phyloP scores from a whole-genome alignment of 64 coral and sea anemone species.

The Orbicella faveolata region DNA sequence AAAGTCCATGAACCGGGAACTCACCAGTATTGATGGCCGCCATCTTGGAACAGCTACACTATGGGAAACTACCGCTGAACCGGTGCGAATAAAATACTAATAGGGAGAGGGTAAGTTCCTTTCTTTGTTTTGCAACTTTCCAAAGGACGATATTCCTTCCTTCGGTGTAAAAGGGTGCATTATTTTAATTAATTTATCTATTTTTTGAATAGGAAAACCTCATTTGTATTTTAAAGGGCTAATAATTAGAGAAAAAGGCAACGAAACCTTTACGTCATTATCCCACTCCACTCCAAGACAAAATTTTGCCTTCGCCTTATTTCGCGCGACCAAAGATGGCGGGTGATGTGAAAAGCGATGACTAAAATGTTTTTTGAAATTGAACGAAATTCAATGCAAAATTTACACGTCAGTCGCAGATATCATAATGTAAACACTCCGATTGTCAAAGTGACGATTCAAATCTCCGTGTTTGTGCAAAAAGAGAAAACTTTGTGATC shows the following conservation, averaged over 20 bases:
- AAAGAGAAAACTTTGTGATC: background rate
- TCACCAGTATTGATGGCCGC: slow-evolving; percentile 66
- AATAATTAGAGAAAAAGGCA: too few relatives aligned
- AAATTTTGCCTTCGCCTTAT: background rate
- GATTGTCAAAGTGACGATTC: background rate
- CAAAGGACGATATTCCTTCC: background rate
- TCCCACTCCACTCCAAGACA: background rate
- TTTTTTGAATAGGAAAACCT: background rate
- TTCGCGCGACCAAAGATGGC: background rate
- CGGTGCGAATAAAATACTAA: background rate
- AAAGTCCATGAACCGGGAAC: slow-evolving; percentile 91
- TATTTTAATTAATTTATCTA: too few relatives aligned
- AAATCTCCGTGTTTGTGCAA: background rate
- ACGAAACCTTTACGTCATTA: background rate
- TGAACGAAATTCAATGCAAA: slow-evolving; percentile 15
- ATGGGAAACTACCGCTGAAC: background rate
- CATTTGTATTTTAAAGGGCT: background rate
- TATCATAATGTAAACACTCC: background rate
- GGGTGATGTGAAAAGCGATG: background rate
- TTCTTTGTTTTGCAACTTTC: background rate
- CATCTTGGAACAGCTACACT: slow-evolving; percentile 64
- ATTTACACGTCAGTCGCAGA: slow-evolving; percentile 11
- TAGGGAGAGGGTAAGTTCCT: background rate
- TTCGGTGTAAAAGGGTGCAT: too few relatives aligned
- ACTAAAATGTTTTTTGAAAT: slow-evolving; percentile 15